Conservation (phyloP, 2,888 invertebrate species). For the Caenorhabditis japonica region DNA sequence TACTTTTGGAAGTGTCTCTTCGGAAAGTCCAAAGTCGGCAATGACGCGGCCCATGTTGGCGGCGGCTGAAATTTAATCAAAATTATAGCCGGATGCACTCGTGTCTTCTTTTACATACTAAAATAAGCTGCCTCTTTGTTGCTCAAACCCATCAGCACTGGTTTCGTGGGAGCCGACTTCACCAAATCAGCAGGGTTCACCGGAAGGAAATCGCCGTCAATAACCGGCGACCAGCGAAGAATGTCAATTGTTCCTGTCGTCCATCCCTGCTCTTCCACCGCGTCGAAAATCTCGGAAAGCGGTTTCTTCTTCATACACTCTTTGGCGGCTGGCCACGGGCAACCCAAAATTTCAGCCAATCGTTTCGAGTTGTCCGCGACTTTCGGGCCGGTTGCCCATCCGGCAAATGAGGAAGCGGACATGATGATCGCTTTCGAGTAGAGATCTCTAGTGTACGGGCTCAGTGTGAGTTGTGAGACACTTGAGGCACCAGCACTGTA, state of each 20-base stretch:
- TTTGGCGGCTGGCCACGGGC: conserved; percentile 48
- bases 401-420: conserved; percentile 60
- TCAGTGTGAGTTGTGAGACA: conserved; percentile 62
- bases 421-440: conserved; percentile 65
- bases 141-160: conserved; percentile 64
- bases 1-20: conserved; percentile 17
- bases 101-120: conserved; percentile 31
- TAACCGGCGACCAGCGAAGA: conserved; percentile 61
- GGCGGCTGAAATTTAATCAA: conserved; percentile 28
- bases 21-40: conserved; percentile 30
- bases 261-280: conserved; percentile 32
- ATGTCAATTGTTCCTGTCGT: conserved; percentile 55
- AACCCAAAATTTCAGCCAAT: conserved; percentile 50
- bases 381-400: conserved; percentile 62
- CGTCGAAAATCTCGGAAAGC: conserved; percentile 56
- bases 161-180: conserved; percentile 60
- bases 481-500: conserved; percentile 67
- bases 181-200: conserved; percentile 45
- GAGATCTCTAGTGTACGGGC: conserved; percentile 54
- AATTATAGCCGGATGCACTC: no score
- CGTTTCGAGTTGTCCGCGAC: conserved; percentile 45
- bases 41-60: conserved; percentile 44
- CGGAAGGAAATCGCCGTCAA: conserved; percentile 66
- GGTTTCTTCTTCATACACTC: conserved; percentile 59
- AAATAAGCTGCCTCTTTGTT: conserved; percentile 64